Base-by-base conservation (phyloP, 2,797 vertebrate genomes). In the Xiphorhynchus erythropygius region DNA sequence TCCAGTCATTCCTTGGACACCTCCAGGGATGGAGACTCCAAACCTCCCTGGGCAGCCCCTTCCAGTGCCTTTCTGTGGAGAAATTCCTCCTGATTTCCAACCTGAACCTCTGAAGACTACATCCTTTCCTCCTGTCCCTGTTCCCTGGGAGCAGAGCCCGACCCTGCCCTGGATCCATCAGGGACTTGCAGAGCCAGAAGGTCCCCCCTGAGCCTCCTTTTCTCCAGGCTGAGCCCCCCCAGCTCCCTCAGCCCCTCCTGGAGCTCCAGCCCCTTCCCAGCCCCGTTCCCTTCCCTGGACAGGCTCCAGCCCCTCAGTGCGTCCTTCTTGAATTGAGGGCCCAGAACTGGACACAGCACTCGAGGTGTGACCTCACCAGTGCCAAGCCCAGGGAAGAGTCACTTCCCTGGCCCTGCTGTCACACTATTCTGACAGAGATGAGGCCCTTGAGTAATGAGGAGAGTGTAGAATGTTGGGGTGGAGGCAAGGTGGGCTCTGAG, bases 401-500 rank as follows among this genome's bases (percentile, higher is more conserved):
- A 41, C 28, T 62, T 5, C 37, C 59, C 59, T 41, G 27, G 37
- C 28, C 37, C 59, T 41, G 37, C 37, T 62, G 59, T 8, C 28
- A 22, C 59, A 62, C 59, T 21, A 21, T 14, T 30, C 59, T 62
- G 37, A 47, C 18, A 50, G 28, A 62, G 23, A 32, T 5, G 22
- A 62, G 41, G 33, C 56, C 27, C 41, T 12, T 14, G 15, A 33
- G 13, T 57, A 71, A 81, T 0, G 1, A 18, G 49, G 21, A 68
- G 27, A 65, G 42, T 0, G 1, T 2, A 42, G 49, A 71, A 73
- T 0, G 1, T 4, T 24, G 24, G 39, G 39, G 30, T 0, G 4
- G 62, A 55, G 41, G 37, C 12, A 60, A 23, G 13, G 9, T 46
- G 50, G 49, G 41, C 52, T 74, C 23, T 1, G 1, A 53, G 44